These are phyloP conservation scores for Lepidotrigona ventralis DNA, from an alignment of 1,140 invertebrate species.

Conservation along the genomic window DNA sequence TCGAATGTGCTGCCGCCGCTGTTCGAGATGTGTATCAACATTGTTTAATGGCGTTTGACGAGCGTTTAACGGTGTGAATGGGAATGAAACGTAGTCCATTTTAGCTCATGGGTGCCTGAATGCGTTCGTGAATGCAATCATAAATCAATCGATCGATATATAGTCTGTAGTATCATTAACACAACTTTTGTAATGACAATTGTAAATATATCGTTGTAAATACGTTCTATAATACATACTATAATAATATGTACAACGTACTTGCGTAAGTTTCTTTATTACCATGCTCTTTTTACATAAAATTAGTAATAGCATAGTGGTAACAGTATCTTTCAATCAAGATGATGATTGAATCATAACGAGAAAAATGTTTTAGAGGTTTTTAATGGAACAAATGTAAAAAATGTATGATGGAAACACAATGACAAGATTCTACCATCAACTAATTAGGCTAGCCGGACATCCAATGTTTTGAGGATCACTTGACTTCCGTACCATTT, in stretches of 20 bases:
- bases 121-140: slow-evolving; percentile 39
- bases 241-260: slow-evolving; percentile 36
- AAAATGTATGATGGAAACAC: too few species aligned
- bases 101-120: slow-evolving; percentile 39
- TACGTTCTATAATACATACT: slow-evolving; percentile 60
- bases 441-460: too few species aligned
- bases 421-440: too few species aligned
- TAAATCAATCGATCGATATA: slow-evolving; percentile 50
- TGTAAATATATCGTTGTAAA: slow-evolving; percentile 69
- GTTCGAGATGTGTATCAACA: slow-evolving; percentile 16
- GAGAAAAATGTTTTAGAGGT: neutral
- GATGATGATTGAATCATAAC: neutral
- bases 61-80: slow-evolving; percentile 42
- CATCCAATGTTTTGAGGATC: too few species aligned
- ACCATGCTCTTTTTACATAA: neutral
- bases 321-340: neutral
- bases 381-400: too few species aligned
- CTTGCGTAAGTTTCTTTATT: neutral
- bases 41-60: slow-evolving; percentile 32
- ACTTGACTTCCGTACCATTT: too few species aligned
- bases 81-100: slow-evolving; percentile 42
- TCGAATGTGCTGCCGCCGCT: neutral
- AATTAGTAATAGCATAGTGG: neutral
- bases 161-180: slow-evolving; percentile 51
- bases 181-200: slow-evolving; percentile 58